A percentile compares a stretch with the other conserved stretches of the same genome.
phyloP scores from a whole-genome alignment of 2,797 vertebrate species.

The Margarornis squamiger region DNA sequence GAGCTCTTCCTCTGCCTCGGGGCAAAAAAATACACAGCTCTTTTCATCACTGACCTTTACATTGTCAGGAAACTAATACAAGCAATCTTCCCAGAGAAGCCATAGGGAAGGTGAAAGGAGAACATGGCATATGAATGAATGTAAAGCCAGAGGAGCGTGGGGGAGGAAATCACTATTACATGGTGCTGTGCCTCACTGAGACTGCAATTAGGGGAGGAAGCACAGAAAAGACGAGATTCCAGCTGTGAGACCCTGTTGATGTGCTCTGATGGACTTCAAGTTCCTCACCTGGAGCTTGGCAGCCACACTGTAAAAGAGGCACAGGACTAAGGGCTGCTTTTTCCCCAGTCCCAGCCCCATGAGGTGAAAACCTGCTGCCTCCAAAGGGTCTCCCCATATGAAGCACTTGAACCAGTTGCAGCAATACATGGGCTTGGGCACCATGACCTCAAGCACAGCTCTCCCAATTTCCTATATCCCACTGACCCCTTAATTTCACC shows the following conservation, averaged over 20 bases:
- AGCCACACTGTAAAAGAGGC: not conserved
- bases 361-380: not conserved
- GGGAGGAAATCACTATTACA: not conserved
- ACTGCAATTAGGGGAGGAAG: not conserved
- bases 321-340: not conserved
- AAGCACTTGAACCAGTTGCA: not conserved
- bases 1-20: not conserved
- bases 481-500: not conserved
- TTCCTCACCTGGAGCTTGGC: not conserved
- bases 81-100: not conserved
- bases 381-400: not conserved
- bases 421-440: rapidly evolving
- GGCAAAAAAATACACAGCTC: not conserved
- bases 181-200: not conserved
- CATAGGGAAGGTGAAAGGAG: not conserved
- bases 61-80: not conserved
- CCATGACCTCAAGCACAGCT: not conserved
- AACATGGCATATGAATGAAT: not conserved
- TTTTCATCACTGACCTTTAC: not conserved
- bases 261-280: rapidly evolving
- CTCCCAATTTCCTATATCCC: rapidly evolving
- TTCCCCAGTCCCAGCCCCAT: not conserved
- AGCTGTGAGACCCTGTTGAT: not conserved
- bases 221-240: not conserved
- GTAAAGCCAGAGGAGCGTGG: not conserved